A percentile compares a stretch with the other conserved stretches of the same genome.
Evolutionary conservation across 2,797 vertebrate species (phyloP).

Genomic region (Danio jaintianensis): DNA sequence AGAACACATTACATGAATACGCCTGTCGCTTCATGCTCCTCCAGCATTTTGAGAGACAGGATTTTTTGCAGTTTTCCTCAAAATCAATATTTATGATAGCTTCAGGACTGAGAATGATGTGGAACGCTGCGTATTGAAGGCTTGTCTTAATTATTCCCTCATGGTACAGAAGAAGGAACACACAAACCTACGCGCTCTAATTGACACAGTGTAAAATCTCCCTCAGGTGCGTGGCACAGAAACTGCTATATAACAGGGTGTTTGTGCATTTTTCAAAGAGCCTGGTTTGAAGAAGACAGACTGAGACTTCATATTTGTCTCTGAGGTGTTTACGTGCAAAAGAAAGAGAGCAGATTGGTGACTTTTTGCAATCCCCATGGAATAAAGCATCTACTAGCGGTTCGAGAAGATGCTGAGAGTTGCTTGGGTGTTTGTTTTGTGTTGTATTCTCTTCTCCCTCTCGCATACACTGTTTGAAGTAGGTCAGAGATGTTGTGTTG

Average conservation of each 20-base stretch:
- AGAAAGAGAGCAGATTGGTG: slow-evolving; percentile 41
- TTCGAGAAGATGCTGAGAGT: slow-evolving; percentile 67
- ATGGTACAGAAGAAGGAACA: slow-evolving; percentile 52
- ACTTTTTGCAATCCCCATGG: slow-evolving; percentile 46
- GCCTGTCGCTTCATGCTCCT: slow-evolving; percentile 37
- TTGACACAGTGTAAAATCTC: slow-evolving; percentile 55
- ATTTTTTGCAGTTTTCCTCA: slow-evolving; percentile 42
- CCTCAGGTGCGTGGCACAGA: slow-evolving; percentile 28
- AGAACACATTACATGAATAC: slow-evolving; percentile 28
- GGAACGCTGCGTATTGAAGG: slow-evolving; percentile 52
- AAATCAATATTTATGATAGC: slow-evolving; percentile 66
- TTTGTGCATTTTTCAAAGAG: slow-evolving; percentile 45
- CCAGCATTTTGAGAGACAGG: slow-evolving; percentile 39
- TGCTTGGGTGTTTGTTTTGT: slow-evolving; percentile 40
- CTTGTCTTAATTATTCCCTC: slow-evolving; percentile 63
- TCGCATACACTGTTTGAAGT: slow-evolving; percentile 66
- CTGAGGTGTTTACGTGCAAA: slow-evolving; percentile 28
- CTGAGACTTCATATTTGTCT: slow-evolving; percentile 42
- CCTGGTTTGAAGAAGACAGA: slow-evolving; percentile 38
- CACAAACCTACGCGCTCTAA: slow-evolving; percentile 54
- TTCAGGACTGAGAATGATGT: slow-evolving; percentile 52
- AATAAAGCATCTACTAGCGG: slow-evolving; percentile 50
- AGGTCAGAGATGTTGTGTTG: slow-evolving; percentile 73
- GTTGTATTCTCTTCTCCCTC: slow-evolving; percentile 25
- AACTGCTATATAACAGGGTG: slow-evolving; percentile 39